Base-by-base conservation (phyloP, 2,797 vertebrate species). In the Molossus molossus region DNA sequence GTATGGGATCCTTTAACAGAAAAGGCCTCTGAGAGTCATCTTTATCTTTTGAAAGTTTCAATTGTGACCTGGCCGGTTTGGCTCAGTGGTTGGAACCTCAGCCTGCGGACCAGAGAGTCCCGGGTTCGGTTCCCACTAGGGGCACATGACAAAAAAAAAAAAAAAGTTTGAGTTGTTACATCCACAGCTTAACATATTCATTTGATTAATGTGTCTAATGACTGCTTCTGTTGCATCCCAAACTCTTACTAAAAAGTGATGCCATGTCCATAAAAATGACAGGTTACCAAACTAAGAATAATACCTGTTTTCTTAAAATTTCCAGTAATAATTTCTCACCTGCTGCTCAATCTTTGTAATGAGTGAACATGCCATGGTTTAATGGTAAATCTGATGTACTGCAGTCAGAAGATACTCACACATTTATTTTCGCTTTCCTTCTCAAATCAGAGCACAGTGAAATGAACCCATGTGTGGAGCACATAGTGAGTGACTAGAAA, bases 391-490 rank as follows among this genome's bases (percentile, higher is more conserved):
- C 6, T 94, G 67, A 82, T 48, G 25, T 2, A 33, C 2, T 33
- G 11, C 2, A 83, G 10, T 50, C 33, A 92, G 58, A 90, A 94
- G 12, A 69, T n/a, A n/a, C n/a, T n/a, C 25, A 70, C 29, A 84
- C 18, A 87, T 64, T 0, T 13, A 77, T 37, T 77, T 87, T 25
- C 69, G 29, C 29, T 70, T 96, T 90, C 17, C 25, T 82, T 67
- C 73, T 79, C 50, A 72, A 64, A 89, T 85, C n/a, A 86, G n/a
- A 82, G 89, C 27, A 91, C 23, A 87, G 18, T 79, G 65, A 73
- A 85, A 77, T 64, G 21, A 87, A 84, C 3, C 10, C 21, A n/a
- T 23, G 37, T 18, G 6, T 57, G 11, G 62, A 58, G 15, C 25
- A 70, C 65, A 33, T 1, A 70, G 48, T 48, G 29, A 29, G 12